These are phyloP conservation scores for Macrosiphum euphorbiae DNA, from an alignment of 2,888 invertebrate genomes.

Conservation along the genomic window DNA sequence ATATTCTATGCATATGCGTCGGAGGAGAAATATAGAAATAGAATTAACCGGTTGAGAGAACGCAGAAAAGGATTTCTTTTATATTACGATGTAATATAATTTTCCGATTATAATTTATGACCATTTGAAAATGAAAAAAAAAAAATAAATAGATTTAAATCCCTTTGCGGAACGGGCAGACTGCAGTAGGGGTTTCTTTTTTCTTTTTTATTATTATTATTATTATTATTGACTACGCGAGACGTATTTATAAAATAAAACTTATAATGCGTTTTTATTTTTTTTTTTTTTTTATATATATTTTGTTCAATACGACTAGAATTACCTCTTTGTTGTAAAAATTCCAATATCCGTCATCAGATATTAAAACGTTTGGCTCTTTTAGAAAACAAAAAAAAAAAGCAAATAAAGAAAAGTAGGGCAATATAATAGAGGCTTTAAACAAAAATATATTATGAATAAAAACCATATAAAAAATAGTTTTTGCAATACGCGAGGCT, in stretches of 20 bases:
- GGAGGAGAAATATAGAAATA: not conserved
- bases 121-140: conserved; percentile 1
- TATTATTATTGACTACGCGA: not conserved
- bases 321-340: conserved; percentile 47
- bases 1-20: not conserved
- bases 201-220: too few species aligned
- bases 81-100: not conserved
- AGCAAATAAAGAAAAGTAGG: not conserved
- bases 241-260: conserved; percentile 38
- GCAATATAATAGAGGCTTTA: not conserved
- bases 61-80: not conserved
- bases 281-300: not conserved
- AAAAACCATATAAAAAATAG: not conserved
- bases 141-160: conserved; percentile 43
- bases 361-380: conserved; percentile 40
- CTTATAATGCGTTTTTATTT: conserved; percentile 31
- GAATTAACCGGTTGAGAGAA: not conserved
- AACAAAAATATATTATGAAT: not conserved
- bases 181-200: not conserved
- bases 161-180: not conserved
- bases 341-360: conserved; percentile 51
- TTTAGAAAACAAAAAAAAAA: not conserved
- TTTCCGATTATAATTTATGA: conserved; percentile 43
- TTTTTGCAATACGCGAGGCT: not conserved
- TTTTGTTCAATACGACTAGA: conserved; percentile 20